Evolutionary conservation across 1,140 invertebrate species (phyloP).

Genomic region (Achroia grisella): DNA sequence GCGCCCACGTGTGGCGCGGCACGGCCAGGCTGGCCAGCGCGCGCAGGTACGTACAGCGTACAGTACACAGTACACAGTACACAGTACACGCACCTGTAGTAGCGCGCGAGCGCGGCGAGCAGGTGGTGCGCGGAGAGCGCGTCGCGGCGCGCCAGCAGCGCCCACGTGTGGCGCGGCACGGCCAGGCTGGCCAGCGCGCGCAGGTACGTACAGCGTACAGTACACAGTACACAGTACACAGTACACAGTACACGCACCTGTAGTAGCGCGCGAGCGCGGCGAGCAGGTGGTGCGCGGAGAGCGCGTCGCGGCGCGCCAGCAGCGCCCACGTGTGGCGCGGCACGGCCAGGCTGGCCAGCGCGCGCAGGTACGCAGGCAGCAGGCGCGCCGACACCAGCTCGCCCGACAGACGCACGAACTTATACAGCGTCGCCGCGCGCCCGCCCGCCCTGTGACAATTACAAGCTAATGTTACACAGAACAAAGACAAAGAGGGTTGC

Average conservation of each 20-base stretch:
- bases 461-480: too few species aligned
- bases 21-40: slow-evolving; percentile 90
- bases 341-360: slow-evolving; percentile 88
- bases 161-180: not conserved
- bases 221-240: too few species aligned
- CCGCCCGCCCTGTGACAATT: slow-evolving; percentile 57
- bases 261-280: slow-evolving; percentile 86
- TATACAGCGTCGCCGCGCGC: slow-evolving; percentile 87
- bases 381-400: slow-evolving; percentile 89
- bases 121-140: slow-evolving; percentile 74
- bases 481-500: too few species aligned
- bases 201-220: too few species aligned
- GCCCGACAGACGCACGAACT: slow-evolving; percentile 91
- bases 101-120: slow-evolving; percentile 87
- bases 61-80: too few species aligned
- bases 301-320: slow-evolving; percentile 81
- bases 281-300: slow-evolving; percentile 77
- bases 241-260: too few species aligned
- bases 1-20: slow-evolving; percentile 88
- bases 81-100: slow-evolving; percentile 74
- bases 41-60: slow-evolving; percentile 87
- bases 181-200: not conserved
- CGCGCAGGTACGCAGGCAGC: slow-evolving; percentile 90
- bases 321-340: slow-evolving; percentile 90
- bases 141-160: slow-evolving; percentile 78